Evolutionary conservation across 2,888 invertebrate genomes (phyloP).

Genomic region (Heliconius charithonia): DNA sequence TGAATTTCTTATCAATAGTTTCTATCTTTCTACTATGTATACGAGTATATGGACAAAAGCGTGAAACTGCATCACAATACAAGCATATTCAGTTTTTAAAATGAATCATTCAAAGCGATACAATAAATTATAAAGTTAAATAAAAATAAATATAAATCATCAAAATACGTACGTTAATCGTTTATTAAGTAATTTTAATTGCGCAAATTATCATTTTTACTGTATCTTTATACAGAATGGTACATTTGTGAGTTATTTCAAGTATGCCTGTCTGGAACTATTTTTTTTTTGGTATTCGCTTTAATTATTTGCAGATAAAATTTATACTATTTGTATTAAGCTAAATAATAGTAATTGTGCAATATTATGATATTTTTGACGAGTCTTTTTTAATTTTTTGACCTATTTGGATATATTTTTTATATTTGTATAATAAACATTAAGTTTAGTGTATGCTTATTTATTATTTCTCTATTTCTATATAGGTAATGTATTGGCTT

Average conservation of each 20-base stretch:
- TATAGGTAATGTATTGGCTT: background rate
- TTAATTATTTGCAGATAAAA: background rate
- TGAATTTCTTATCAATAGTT: background rate
- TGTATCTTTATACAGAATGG: constrained; percentile 14
- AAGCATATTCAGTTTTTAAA: background rate
- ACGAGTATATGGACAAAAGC: background rate
- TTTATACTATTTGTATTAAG: background rate
- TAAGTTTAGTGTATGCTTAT: background rate
- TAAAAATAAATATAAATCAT: constrained; percentile 8
- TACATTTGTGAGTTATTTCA: constrained; percentile 13
- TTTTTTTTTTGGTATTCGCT: constrained; percentile 4
- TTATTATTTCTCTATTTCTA: background rate
- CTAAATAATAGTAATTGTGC: background rate
- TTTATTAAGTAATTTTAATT: constrained; percentile 28
- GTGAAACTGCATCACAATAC: background rate
- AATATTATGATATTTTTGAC: background rate
- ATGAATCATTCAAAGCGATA: constrained; percentile 7
- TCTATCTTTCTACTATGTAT: background rate
- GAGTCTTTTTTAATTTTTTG: background rate
- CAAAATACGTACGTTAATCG: constrained; percentile 19
- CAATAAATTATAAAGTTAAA: background rate
- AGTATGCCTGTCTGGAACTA: constrained; percentile 8
- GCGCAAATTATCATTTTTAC: constrained; percentile 24
- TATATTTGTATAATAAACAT: background rate
- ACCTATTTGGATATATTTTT: background rate